A percentile compares a stretch with the other conserved stretches of the same genome.
These are phyloP conservation scores for Chalcis sispes DNA, from an alignment of 2,888 invertebrate species.

Conservation along the genomic window DNA sequence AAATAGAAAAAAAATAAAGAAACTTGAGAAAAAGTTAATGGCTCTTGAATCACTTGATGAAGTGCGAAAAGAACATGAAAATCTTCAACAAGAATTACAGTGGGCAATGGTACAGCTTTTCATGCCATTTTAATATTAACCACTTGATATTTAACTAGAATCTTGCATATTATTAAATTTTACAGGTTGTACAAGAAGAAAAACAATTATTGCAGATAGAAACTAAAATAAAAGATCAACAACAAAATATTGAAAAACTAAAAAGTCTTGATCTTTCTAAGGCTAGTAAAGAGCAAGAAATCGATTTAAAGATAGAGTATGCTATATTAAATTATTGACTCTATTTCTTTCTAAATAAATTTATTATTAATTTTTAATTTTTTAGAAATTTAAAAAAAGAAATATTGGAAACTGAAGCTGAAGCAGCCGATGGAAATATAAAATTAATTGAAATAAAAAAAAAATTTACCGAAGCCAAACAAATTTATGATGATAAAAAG, in stretches of 20 bases:
- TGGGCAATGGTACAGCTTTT: constrained; percentile 73
- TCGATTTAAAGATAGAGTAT: constrained; percentile 75
- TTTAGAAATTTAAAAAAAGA: constrained; percentile 60
- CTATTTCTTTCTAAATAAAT: constrained; percentile 21
- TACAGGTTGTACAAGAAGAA: constrained; percentile 59
- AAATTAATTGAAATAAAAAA: constrained; percentile 59
- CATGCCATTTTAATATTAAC: neutral
- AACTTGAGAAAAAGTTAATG: constrained; percentile 79
- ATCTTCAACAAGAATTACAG: constrained; percentile 79
- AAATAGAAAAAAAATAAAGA: constrained; percentile 77
- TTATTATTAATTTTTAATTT: constrained; percentile 44
- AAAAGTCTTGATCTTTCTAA: constrained; percentile 60
- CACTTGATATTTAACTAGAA: neutral
- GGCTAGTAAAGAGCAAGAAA: constrained; percentile 63
- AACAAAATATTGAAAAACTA: constrained; percentile 63
- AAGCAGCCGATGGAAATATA: constrained; percentile 58
- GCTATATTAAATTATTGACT: constrained; percentile 60
- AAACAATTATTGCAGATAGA: constrained; percentile 74
- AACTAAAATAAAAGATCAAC: constrained; percentile 73
- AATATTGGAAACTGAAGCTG: constrained; percentile 60
- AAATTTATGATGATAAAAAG: constrained; percentile 59
- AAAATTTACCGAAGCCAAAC: constrained; percentile 58
- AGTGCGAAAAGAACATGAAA: constrained; percentile 76
- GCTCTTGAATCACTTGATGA: constrained; percentile 79
- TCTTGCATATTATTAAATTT: constrained; percentile 17